Percentiles rank a stretch among this genome's conserved stretches.
Conservation (phyloP, 2,888 invertebrate species). For the Cephus rjabovi region DNA sequence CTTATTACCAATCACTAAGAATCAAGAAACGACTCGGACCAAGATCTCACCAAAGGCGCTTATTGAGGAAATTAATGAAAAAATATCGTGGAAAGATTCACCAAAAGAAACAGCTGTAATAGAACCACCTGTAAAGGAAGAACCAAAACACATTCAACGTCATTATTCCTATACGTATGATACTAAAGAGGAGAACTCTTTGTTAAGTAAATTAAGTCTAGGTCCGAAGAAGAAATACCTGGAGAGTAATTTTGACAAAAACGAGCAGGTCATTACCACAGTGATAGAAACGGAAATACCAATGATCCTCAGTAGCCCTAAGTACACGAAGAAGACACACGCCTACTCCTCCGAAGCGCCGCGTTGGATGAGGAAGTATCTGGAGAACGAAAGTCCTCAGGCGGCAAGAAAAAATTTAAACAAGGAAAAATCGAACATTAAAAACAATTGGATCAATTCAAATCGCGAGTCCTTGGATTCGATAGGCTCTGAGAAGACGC, state of each 20-base stretch:
- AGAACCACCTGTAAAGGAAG: conserved; percentile 29
- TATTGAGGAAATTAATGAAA: conserved; percentile 32
- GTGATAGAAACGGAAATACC: conserved; percentile 60
- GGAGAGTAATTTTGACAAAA: conserved; percentile 60
- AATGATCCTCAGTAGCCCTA: conserved; percentile 51
- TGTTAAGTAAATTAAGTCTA: conserved; percentile 40
- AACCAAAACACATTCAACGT: conserved; percentile 55
- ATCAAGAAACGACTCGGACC: conserved; percentile 31
- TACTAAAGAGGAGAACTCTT: conserved; percentile 38
- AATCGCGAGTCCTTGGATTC: conserved; percentile 19
- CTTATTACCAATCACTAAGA: conserved; percentile 25
- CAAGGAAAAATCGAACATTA: conserved; percentile 25
- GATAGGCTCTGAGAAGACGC: conserved; percentile 15
- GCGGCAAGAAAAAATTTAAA: conserved; percentile 29
- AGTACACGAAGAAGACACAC: conserved; percentile 52
- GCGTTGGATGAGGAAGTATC: conserved; percentile 57
- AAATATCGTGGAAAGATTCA: conserved; percentile 4
- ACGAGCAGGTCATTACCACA: conserved; percentile 60
- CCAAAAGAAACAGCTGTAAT: background rate
- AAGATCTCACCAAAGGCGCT: background rate
- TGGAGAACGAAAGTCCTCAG: conserved; percentile 42
- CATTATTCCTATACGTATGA: conserved; percentile 63
- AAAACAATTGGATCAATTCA: conserved; percentile 20
- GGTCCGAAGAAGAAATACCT: conserved; percentile 53
- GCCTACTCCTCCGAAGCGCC: conserved; percentile 54